These are phyloP conservation scores for Sphenopsis melanotis DNA, from an alignment of 2,797 vertebrate species.

Conservation along the genomic window DNA sequence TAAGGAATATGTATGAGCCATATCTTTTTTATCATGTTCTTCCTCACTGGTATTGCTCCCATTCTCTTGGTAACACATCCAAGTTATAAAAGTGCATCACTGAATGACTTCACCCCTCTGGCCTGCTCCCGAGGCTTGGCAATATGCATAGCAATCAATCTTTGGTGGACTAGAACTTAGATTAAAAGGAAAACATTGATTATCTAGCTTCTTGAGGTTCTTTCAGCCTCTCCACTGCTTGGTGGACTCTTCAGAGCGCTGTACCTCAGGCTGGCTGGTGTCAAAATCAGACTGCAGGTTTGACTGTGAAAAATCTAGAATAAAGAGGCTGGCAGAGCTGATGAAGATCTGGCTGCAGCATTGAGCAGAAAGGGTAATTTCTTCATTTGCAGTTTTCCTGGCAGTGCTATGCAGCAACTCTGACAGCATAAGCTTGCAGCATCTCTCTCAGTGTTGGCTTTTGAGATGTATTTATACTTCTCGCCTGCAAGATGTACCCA, in stretches of 20 bases:
- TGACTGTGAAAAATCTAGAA: neutral
- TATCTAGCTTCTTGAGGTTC: neutral
- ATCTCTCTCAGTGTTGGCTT: neutral
- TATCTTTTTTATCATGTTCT: neutral
- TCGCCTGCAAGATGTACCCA: neutral
- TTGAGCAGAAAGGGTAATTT: neutral
- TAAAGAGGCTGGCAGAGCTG: neutral
- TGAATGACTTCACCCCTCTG: neutral
- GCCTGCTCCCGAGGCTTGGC: neutral
- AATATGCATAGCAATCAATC: neutral
- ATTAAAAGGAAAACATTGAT: neutral
- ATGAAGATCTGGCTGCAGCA: neutral
- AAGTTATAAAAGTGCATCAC: neutral
- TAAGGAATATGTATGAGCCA: neutral
- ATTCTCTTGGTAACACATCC: neutral
- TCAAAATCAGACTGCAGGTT: neutral
- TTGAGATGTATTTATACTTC: neutral
- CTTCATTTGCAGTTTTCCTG: neutral
- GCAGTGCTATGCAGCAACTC: neutral
- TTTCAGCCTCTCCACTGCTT: neutral
- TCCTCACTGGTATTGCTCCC: neutral
- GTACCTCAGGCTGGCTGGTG: neutral
- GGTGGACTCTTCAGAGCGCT: neutral
- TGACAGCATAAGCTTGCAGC: neutral
- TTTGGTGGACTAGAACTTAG: neutral